Evolutionary conservation across 2,797 vertebrate genomes (phyloP).

Genomic region (Rhynchonycteris naso): DNA sequence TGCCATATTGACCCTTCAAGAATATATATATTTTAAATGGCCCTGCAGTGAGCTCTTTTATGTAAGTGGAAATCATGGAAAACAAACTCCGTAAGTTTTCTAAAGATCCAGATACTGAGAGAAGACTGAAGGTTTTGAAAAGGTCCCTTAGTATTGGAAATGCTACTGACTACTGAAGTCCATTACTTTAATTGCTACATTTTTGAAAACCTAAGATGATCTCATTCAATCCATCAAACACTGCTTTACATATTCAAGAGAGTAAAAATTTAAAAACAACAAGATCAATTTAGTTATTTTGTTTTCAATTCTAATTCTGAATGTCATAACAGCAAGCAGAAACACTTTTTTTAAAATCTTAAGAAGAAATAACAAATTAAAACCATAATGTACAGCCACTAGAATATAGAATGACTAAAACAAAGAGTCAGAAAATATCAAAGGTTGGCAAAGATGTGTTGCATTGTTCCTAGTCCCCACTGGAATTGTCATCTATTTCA

Average conservation of each 20-base stretch:
- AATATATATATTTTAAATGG: neutral
- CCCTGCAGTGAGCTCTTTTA: neutral
- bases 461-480: neutral
- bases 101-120: slow-evolving; percentile 27
- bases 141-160: slow-evolving; percentile 50
- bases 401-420: slow-evolving; percentile 2
- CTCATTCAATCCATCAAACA: slow-evolving; percentile 64
- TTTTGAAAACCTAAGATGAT: slow-evolving; percentile 63
- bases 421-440: neutral
- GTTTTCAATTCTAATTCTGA: slow-evolving; percentile 38
- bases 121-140: slow-evolving; percentile 52
- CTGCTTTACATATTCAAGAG: slow-evolving; percentile 43
- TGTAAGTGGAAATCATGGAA: neutral
- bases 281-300: slow-evolving; percentile 55
- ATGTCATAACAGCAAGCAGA: slow-evolving; percentile 33
- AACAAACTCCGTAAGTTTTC: neutral
- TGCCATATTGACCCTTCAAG: neutral
- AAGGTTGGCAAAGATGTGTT: slow-evolving; percentile 2
- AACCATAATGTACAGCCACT: neutral
- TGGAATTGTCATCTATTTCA: slow-evolving; percentile 17
- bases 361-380: slow-evolving; percentile 32
- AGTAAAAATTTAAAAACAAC: slow-evolving; percentile 54
- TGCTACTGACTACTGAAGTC: slow-evolving; percentile 39
- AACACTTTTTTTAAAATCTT: neutral
- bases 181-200: slow-evolving; percentile 71